Evolutionary conservation across 2,113 vertebrate species (phyloP).

Genomic region (Cathartes aura): DNA sequence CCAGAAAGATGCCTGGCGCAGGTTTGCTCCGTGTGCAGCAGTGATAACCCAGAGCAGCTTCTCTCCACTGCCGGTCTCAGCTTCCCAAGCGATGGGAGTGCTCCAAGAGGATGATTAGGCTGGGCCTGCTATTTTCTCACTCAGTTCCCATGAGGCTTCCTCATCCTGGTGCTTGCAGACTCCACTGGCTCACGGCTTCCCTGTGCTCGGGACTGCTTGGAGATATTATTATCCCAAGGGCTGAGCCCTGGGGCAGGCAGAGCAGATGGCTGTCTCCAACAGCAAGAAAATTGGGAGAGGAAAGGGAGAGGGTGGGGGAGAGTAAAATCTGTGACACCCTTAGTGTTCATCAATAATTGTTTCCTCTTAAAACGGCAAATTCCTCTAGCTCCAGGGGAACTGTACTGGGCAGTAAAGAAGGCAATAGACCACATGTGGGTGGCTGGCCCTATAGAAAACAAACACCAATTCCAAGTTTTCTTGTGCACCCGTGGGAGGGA

Average conservation of each 20-base stretch:
- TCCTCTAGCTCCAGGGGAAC: not conserved
- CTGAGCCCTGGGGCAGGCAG: not conserved
- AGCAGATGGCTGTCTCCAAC: not conserved
- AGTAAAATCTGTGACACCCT: not conserved
- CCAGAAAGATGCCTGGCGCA: not conserved
- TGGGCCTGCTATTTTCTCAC: constrained; percentile 10
- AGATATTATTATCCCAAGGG: not conserved
- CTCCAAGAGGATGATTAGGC: not conserved
- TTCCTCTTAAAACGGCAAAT: not conserved
- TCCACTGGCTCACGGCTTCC: not conserved
- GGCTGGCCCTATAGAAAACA: not conserved
- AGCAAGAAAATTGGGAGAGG: not conserved
- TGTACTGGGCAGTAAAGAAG: not conserved
- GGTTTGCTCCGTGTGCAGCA: not conserved
- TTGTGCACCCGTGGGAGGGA: not conserved
- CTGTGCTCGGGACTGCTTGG: not conserved
- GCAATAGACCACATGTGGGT: not conserved
- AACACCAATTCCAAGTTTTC: not conserved
- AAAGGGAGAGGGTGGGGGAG: not conserved
- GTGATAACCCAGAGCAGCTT: not conserved
- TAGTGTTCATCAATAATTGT: not conserved
- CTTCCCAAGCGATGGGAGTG: not conserved
- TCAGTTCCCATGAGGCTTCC: not conserved
- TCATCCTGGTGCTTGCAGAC: not conserved
- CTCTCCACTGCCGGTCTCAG: fast-evolving